These are phyloP conservation scores for Macrosteles quadrilineatus DNA, from an alignment of 1,140 invertebrate species.

Conservation along the genomic window DNA sequence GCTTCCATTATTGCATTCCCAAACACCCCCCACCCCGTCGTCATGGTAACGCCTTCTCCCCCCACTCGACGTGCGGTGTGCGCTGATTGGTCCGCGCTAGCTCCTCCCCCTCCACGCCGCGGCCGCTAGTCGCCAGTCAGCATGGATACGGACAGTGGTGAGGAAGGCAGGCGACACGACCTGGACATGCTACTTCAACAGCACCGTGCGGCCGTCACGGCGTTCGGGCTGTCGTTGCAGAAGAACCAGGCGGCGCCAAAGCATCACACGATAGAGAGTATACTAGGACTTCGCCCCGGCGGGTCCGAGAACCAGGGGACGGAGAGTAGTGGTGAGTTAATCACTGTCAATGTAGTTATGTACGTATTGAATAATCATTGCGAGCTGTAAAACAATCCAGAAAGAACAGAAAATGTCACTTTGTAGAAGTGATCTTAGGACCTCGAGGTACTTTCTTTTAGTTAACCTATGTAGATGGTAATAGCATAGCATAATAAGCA, in stretches of 20 bases:
- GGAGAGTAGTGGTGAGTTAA: constrained; percentile 40
- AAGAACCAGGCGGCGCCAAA: constrained; percentile 32
- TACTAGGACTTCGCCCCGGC: constrained; percentile 33
- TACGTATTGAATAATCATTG: too few species aligned
- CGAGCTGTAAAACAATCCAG: too few species aligned
- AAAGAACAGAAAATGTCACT: too few species aligned
- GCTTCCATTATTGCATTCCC: constrained; percentile 36
- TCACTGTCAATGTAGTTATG: too few species aligned
- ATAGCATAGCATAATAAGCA: too few species aligned
- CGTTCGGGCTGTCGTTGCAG: constrained; percentile 22
- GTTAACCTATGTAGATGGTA: too few species aligned
- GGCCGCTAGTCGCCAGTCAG: not conserved
- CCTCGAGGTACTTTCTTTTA: too few species aligned
- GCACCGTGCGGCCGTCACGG: constrained; percentile 37
- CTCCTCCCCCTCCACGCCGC: constrained; percentile 14
- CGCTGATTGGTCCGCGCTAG: constrained; percentile 19
- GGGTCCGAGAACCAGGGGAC: constrained; percentile 1
- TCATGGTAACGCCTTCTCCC: constrained; percentile 20
- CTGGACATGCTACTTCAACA: constrained; percentile 37
- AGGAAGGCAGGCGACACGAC: constrained; percentile 29
- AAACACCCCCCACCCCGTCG: constrained; percentile 24
- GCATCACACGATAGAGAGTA: constrained; percentile 40
- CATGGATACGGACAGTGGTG: constrained; percentile 37
- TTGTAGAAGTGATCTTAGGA: too few species aligned
- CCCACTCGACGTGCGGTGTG: not conserved